Percentiles rank a stretch among this genome's conserved stretches.
Conservation (phyloP, 2,113 vertebrate genomes). For the Ophthalmolycus amberensis region DNA sequence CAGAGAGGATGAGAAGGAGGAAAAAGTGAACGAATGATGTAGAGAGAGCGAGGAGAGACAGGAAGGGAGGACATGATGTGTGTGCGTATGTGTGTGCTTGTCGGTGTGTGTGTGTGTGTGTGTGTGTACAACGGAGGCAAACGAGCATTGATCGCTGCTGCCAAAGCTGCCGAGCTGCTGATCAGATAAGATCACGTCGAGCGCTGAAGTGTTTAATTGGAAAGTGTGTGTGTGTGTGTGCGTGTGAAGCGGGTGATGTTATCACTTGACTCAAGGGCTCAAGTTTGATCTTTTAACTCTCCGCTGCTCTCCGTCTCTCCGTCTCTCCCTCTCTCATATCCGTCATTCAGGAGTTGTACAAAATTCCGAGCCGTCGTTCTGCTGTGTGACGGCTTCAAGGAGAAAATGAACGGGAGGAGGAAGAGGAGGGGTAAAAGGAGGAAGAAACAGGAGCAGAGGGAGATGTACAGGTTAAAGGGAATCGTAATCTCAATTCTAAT, state of each 20-base stretch:
- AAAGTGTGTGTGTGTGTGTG: constrained; percentile 43
- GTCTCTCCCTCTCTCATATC: constrained; percentile 6
- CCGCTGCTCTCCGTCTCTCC: neutral
- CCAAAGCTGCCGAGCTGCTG: constrained; percentile 55
- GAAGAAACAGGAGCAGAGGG: neutral
- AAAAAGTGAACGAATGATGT: neutral
- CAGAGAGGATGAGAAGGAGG: neutral
- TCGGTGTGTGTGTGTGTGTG: constrained; percentile 16
- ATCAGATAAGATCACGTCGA: constrained; percentile 64
- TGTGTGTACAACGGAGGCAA: constrained; percentile 25
- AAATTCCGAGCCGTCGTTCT: constrained; percentile 30
- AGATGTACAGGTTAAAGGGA: neutral
- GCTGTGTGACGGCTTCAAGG: constrained; percentile 54
- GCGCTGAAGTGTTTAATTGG: constrained; percentile 71
- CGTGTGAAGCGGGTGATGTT: constrained; percentile 55
- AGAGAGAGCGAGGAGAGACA: neutral
- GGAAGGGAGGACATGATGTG: neutral
- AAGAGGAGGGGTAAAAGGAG: neutral
- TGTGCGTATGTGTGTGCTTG: neutral
- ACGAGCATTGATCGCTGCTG: constrained; percentile 52
- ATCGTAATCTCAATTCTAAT: neutral
- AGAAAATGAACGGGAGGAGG: constrained; percentile 25
- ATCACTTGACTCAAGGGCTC: constrained; percentile 66
- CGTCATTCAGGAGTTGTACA: constrained; percentile 35
- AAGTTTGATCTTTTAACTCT: constrained; percentile 57